Percentiles rank a stretch among this genome's conserved stretches.
Conservation (phyloP, 1,140 invertebrate species). For the Papilio polytes region DNA sequence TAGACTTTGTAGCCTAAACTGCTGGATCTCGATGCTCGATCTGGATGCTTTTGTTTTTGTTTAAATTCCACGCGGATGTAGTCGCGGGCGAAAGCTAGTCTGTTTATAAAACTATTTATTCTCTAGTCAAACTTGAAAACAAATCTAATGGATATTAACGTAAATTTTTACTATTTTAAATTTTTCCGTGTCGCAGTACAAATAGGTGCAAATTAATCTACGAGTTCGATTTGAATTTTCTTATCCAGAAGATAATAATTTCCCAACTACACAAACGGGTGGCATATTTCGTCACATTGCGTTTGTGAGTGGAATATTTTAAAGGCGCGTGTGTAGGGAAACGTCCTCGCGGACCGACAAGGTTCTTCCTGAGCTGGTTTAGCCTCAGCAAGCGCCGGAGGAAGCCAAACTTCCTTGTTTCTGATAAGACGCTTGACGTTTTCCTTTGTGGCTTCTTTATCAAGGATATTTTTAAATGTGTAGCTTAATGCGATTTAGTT, state of each 20-base stretch:
- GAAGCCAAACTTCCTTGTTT: conserved; percentile 37
- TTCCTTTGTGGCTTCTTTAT: conserved; percentile 1
- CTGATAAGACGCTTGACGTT: conserved; percentile 21
- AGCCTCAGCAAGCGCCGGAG: conserved; percentile 9
- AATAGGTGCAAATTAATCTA: no score
- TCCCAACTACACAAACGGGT: neutral
- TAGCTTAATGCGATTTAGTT: neutral
- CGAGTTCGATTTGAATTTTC: neutral
- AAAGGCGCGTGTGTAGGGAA: conserved; percentile 21
- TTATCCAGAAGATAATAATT: no score
- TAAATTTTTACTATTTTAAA: no score
- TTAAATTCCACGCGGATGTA: no score
- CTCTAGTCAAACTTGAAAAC: no score
- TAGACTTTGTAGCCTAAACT: no score
- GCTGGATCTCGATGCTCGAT: no score
- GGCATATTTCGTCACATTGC: conserved; percentile 1
- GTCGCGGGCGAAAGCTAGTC: no score
- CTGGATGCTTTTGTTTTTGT: no score
- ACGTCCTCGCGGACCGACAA: conserved; percentile 44
- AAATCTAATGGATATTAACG: no score
- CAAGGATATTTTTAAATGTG: conserved; percentile 7
- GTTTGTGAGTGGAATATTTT: conserved; percentile 29
- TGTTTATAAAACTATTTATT: no score
- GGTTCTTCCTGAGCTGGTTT: conserved; percentile 47
- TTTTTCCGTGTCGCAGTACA: no score